A percentile compares a stretch with the other conserved stretches of the same genome.
These are phyloP conservation scores for Drosophila azteca DNA, from an alignment of 1,140 invertebrate genomes.

Conservation along the genomic window DNA sequence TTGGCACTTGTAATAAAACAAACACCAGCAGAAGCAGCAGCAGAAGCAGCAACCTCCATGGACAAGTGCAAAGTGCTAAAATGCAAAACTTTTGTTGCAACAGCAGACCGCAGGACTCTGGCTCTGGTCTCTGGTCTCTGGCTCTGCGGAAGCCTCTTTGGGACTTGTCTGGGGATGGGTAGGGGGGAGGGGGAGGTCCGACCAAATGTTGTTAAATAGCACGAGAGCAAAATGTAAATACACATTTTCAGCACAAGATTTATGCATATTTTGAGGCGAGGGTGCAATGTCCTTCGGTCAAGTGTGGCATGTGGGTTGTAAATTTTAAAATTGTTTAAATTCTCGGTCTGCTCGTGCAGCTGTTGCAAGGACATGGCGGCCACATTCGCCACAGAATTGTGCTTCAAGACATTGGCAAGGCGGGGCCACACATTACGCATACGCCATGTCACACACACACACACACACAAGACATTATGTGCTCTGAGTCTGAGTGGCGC, in stretches of 20 bases:
- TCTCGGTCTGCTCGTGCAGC: conserved; percentile 47
- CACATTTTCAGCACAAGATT: conserved; percentile 57
- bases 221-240: conserved; percentile 77
- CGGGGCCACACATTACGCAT: conserved; percentile 60
- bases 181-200: no score
- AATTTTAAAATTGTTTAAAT: conserved; percentile 77
- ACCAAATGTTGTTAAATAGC: conserved; percentile 81
- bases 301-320: conserved; percentile 63
- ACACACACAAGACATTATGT: conserved; percentile 33
- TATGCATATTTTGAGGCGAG: conserved; percentile 72
- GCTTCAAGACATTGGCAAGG: conserved; percentile 64
- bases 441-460: conserved; percentile 53
- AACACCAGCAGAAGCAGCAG: conserved; percentile 61
- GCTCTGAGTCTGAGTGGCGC: conserved; percentile 3
- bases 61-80: conserved; percentile 75
- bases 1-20: conserved; percentile 82
- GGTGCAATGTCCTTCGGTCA: conserved; percentile 19
- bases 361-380: conserved; percentile 64
- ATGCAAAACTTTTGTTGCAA: conserved; percentile 68
- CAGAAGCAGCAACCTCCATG: conserved; percentile 18
- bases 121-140: neutral
- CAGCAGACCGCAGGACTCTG: neutral
- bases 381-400: conserved; percentile 45
- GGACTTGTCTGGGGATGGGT: conserved; percentile 3
- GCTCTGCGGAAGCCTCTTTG: conserved; percentile 21